Conservation (phyloP, 2,113 vertebrate species). For the Agapornis roseicollis region DNA sequence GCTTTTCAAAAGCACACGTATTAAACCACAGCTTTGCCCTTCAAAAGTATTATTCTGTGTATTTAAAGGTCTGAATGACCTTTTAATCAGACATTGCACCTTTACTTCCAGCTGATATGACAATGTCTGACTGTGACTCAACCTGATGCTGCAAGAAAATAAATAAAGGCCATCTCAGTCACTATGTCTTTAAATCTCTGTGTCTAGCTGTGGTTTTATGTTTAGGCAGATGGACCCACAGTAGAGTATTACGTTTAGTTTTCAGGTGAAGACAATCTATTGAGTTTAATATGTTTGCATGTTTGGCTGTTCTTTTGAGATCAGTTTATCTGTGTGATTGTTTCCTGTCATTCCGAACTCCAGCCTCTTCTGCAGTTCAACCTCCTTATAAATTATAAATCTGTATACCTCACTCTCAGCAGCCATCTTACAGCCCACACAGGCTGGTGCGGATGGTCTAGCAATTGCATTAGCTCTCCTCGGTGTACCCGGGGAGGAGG, state of each 20-base stretch:
- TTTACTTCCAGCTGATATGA: conserved; percentile 51
- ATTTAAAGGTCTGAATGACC: conserved; percentile 59
- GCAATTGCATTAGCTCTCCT: neutral
- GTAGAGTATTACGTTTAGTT: neutral
- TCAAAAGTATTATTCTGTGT: conserved; percentile 30
- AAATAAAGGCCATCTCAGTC: conserved; percentile 38
- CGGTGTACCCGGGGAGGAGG: neutral
- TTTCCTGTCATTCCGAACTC: neutral
- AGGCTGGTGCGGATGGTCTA: neutral
- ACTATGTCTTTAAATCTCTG: conserved; percentile 22
- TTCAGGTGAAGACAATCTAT: conserved; percentile 23
- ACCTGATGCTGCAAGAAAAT: conserved; percentile 21
- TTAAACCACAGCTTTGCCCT: conserved; percentile 29
- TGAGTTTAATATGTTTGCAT: neutral
- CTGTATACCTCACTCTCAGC: conserved; percentile 19
- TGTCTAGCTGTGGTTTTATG: neutral
- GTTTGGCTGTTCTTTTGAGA: conserved; percentile 30
- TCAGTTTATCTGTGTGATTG: neutral
- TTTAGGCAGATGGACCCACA: neutral
- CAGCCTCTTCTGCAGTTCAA: conserved; percentile 6
- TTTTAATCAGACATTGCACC: conserved; percentile 56
- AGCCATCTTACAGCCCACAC: conserved; percentile 28
- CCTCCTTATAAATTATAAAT: conserved; percentile 57
- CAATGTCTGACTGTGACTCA: conserved; percentile 31
- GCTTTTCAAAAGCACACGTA: neutral